Base-by-base conservation (phyloP, 2,888 invertebrate genomes). In the Chaetoderma sp. region DNA sequence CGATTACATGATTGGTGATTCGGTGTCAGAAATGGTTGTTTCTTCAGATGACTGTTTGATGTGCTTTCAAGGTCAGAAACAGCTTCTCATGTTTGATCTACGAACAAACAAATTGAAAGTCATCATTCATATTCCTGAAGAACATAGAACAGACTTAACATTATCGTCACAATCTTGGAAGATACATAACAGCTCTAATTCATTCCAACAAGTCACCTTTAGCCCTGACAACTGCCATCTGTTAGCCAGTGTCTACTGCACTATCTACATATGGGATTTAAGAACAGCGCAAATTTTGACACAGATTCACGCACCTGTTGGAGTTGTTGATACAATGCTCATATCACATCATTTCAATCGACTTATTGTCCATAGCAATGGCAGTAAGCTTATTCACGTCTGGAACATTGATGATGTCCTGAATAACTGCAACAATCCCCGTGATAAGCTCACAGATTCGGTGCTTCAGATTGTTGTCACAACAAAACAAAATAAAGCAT, bases 251-350 rank as follows among this genome's bases (percentile, higher is more conserved):
- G 76, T 86, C n/a, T 84, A 85, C 71, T 65, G 86, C 28, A 83
- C 82, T 61, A 75, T 86, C 27, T 84, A 83, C 61, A 66, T 86
- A 18, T 86, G 84, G 84, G 72, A 81, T 27, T 65, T 84, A 25
- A 71, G 71, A 4, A 70, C 71, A 1, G 70, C 77, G 6, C 63
- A 68, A 39, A 67, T 75, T n/a, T 68, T 82, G 2, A 76, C 79
- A 5, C 78, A 75, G 10, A 75, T 84, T 4, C 80, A 82, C 63
- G 81, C 84, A 6, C 85, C 84, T 2, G 79, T 84, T 16, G 86
- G 86, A 4, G 74, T 83, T 23, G 77, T 86, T 49, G 70, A 74
- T 4, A 64, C 73, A 30, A 62, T 85, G 42, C 60, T 81, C 13
- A 77, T 83, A 4, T 78, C 81, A 2, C 62, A 54, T 16, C 67